Evolutionary conservation across 2,113 vertebrate genomes (phyloP), one percentile per base, ranked within the genome.

Genomic region (Arenaria interpres): DNA sequence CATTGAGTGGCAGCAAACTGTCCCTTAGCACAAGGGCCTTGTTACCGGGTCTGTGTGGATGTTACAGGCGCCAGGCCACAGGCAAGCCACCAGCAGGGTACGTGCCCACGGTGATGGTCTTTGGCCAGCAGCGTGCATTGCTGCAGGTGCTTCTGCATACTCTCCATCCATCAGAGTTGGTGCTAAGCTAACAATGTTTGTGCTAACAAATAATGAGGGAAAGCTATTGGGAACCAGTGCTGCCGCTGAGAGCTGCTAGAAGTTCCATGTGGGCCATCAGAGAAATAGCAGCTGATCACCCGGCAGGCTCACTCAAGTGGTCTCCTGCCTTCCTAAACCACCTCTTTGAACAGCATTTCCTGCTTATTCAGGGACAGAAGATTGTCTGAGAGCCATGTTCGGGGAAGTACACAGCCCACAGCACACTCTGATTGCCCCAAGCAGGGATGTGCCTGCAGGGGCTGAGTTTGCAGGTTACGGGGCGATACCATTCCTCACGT

Each of bases 101-200:
- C 43, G 46, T 4, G 25, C 6, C 7, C 14, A 23, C 10, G 24
- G 7, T 14, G 27, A 18, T 27, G 19, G 57, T 28, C 46, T 68
- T 59, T 50, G 43, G 43, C 46, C 53, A 35, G 37, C 2, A 25
- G 57, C 7, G 3, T 4, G 4, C 4, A 3, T 3, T 25, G 68
- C 54, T 45, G 32, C 4, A 0, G 6, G 10, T 45, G 13, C 32
- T 25, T 1, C 37, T 7, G n/a, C 54, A 2, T 5, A 1, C 14
- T 39, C 33, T 12, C 57, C 19, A 2, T 14, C 68, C 27, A 3
- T 22, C 17, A 21, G 60, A 82, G 13, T 1, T 27, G 27, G 15
- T 35, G 30, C 46, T 46, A 10, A 46, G 19, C 45, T 48, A 22
- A 48, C 21, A 48, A 48, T 6, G 10, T 23, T 23, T 48, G 14